phyloP scores from a whole-genome alignment of 2,888 invertebrate genomes.

The Nymphalis urticae region DNA sequence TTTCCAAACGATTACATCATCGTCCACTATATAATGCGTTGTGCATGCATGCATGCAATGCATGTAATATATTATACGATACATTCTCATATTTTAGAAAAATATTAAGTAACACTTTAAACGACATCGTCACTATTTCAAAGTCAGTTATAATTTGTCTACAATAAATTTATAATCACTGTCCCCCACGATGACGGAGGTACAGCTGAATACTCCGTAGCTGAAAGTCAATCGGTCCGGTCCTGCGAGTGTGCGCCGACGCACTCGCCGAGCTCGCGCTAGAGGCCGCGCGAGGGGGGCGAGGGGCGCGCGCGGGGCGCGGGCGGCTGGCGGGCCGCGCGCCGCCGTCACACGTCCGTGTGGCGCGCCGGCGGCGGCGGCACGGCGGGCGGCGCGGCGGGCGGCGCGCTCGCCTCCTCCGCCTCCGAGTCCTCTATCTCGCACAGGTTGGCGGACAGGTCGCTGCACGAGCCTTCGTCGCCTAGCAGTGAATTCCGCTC shows the following conservation, averaged over 20 bases:
- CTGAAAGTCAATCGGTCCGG: background rate
- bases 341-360: slow-evolving; percentile 70
- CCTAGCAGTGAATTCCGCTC: slow-evolving; percentile 89
- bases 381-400: slow-evolving; percentile 27
- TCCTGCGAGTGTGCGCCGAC: background rate
- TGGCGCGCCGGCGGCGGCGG: slow-evolving; percentile 48
- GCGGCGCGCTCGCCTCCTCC: slow-evolving; percentile 61
- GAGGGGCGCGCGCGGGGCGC: slow-evolving; percentile 41
- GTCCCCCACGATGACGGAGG: background rate
- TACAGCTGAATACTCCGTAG: background rate
- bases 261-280: slow-evolving; percentile 18
- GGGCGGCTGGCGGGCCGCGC: slow-evolving; percentile 46
- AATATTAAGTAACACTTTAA: slow-evolving; percentile 14
- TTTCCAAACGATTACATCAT: background rate
- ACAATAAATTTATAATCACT: too few species aligned
- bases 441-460: slow-evolving; percentile 93
- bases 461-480: slow-evolving; percentile 86
- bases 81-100: background rate
- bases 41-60: too few species aligned
- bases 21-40: background rate
- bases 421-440: slow-evolving; percentile 95
- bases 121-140: background rate
- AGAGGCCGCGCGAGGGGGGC: slow-evolving; percentile 19
- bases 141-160: background rate
- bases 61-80: background rate